Percentiles rank a stretch among this genome's conserved stretches.
phyloP scores from a whole-genome alignment of 2,888 invertebrate species.

The Xanthorhoe spadicearia region DNA sequence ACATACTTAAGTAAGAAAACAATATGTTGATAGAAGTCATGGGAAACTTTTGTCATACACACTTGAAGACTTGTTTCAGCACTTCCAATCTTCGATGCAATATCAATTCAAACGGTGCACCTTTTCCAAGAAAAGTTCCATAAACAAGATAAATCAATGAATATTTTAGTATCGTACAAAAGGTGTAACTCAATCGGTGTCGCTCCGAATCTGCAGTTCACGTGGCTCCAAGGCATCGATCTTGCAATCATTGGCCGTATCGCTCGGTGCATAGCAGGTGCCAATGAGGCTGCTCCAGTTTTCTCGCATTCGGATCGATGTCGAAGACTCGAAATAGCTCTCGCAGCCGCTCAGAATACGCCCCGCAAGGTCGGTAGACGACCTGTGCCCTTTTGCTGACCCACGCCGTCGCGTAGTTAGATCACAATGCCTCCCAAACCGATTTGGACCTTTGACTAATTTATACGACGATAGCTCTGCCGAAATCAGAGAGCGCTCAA shows the following conservation, averaged over 20 bases:
- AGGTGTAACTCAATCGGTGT: constrained; percentile 43
- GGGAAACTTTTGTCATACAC: not conserved
- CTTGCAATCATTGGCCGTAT: constrained; percentile 65
- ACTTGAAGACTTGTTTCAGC: not conserved
- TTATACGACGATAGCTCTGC: constrained; percentile 44
- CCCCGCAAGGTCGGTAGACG: constrained; percentile 68
- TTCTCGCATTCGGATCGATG: constrained; percentile 66
- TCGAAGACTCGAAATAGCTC: constrained; percentile 70
- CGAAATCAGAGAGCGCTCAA: constrained; percentile 36
- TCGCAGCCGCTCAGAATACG: constrained; percentile 67
- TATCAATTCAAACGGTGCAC: constrained; percentile 3
- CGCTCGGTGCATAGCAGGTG: constrained; percentile 68
- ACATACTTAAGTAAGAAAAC: not conserved
- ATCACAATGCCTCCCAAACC: constrained; percentile 54
- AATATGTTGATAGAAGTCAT: not conserved
- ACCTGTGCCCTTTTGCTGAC: constrained; percentile 71
- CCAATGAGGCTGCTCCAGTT: constrained; percentile 77
- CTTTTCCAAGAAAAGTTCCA: constrained; percentile 9
- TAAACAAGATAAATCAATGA: constrained; percentile 9
- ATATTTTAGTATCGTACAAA: constrained; percentile 28
- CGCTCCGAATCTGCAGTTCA: constrained; percentile 39
- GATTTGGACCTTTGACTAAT: constrained; percentile 51
- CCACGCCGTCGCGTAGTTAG: constrained; percentile 49
- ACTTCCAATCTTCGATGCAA: not conserved
- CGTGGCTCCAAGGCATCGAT: constrained; percentile 52